Conservation (phyloP, 1,140 invertebrate species). For the Drosophila varians region DNA sequence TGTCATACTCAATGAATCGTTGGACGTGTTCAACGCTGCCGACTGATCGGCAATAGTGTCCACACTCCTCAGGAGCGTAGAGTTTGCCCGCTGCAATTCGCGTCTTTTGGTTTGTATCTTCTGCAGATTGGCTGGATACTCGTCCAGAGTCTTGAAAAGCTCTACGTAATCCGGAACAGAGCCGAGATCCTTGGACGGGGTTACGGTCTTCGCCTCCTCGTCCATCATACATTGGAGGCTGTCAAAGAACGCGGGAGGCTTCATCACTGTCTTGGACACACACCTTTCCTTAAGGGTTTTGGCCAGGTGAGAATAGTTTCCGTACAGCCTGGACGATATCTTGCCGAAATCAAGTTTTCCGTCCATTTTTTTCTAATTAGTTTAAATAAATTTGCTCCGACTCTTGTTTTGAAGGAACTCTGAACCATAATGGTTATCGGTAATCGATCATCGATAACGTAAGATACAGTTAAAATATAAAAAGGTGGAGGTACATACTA, state of each 20-base stretch:
- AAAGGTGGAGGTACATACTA: not conserved
- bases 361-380: slow-evolving; percentile 40
- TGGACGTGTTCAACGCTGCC: slow-evolving; percentile 15
- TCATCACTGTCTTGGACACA: slow-evolving; percentile 58
- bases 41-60: slow-evolving; percentile 27
- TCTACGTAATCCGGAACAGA: slow-evolving; percentile 56
- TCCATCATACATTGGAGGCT: slow-evolving; percentile 44
- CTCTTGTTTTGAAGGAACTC: slow-evolving; percentile 10
- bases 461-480: not conserved
- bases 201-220: slow-evolving; percentile 22
- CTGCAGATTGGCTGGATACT: slow-evolving; percentile 69
- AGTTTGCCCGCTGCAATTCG: slow-evolving; percentile 53
- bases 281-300: slow-evolving; percentile 47
- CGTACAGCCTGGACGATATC: slow-evolving; percentile 37
- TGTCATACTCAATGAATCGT: slow-evolving; percentile 5
- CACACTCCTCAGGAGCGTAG: slow-evolving; percentile 22
- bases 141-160: slow-evolving; percentile 63
- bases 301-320: slow-evolving; percentile 36
- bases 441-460: not conserved
- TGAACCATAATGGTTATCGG: not conserved
- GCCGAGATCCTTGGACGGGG: slow-evolving; percentile 31
- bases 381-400: not conserved
- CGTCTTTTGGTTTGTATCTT: slow-evolving; percentile 43
- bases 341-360: slow-evolving; percentile 37
- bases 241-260: slow-evolving; percentile 39